phyloP scores from a whole-genome alignment of 2,113 vertebrate genomes.

The Monopterus albus region DNA sequence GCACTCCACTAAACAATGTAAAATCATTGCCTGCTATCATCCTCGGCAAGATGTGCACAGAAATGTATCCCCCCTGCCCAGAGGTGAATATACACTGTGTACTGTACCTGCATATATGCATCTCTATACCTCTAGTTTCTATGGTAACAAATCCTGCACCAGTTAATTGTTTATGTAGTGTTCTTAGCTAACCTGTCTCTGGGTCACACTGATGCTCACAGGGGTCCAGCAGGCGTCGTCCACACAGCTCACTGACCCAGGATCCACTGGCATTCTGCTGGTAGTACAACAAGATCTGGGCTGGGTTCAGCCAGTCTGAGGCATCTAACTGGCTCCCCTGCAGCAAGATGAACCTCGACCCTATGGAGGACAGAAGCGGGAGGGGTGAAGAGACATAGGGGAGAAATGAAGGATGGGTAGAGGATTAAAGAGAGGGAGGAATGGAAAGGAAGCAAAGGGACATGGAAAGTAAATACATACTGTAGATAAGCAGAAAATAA shows the following conservation, averaged over 20 bases:
- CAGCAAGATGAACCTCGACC: conserved; percentile 94
- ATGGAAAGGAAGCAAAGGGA: no score
- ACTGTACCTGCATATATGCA: not conserved
- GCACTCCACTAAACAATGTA: not conserved
- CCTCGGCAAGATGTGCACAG: not conserved
- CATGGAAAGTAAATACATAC: no score
- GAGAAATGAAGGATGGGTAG: not conserved
- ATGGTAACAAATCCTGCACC: no score
- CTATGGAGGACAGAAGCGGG: conserved; percentile 67
- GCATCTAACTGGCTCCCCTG: conserved; percentile 97
- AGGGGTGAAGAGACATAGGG: not conserved
- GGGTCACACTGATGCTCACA: conserved; percentile 98
- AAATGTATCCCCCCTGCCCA: not conserved
- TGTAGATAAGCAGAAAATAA: no score
- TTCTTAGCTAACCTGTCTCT: conserved; percentile 87
- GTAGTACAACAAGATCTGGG: conserved; percentile 94
- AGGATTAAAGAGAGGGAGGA: no score
- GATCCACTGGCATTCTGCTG: conserved; percentile 98
- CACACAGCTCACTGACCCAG: conserved; percentile 94
- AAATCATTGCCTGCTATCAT: not conserved
- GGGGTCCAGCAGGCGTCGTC: conserved; percentile 93
- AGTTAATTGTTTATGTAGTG: not conserved
- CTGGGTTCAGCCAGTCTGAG: conserved; percentile 97
- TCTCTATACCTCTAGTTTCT: not conserved
- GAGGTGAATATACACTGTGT: not conserved